A percentile compares a stretch with the other conserved stretches of the same genome.
Evolutionary conservation across 2,797 vertebrate genomes (phyloP).

Genomic region (Helicolenus hilgendorfi): DNA sequence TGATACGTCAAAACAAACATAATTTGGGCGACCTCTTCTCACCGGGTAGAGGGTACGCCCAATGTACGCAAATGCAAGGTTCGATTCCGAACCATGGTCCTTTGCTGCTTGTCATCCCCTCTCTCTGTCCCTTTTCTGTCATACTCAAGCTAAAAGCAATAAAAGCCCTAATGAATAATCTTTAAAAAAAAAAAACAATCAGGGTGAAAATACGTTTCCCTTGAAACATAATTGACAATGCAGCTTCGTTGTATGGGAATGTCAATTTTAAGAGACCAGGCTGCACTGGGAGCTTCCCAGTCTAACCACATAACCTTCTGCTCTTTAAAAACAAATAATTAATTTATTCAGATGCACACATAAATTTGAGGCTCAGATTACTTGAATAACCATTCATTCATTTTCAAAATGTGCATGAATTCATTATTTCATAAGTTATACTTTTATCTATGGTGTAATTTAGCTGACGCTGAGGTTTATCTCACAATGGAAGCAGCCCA

Average conservation of each 20-base stretch:
- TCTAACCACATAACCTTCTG: neutral
- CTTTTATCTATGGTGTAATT: neutral
- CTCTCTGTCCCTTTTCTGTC: too few species aligned
- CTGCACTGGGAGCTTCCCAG: neutral
- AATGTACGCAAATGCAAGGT: too few species aligned
- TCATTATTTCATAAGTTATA: neutral
- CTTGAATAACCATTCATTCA: neutral
- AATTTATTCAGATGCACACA: neutral
- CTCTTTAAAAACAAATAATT: neutral
- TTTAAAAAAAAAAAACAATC: neutral
- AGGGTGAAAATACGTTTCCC: neutral
- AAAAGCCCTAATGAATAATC: too few species aligned
- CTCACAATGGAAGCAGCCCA: neutral
- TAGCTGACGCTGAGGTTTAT: neutral
- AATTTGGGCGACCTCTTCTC: too few species aligned
- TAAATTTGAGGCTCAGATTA: neutral
- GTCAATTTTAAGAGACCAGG: neutral
- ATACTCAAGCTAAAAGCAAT: too few species aligned
- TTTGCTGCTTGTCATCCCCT: too few species aligned
- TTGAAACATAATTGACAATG: neutral
- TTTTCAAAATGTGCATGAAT: conserved; percentile 1
- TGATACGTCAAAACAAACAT: too few species aligned
- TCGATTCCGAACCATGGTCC: accelerated
- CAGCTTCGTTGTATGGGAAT: neutral
- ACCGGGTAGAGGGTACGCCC: too few species aligned